A percentile compares a stretch with the other conserved stretches of the same genome.
Conservation (phyloP, 1,140 invertebrate genomes). For the Pemphigus obesinymphae region DNA sequence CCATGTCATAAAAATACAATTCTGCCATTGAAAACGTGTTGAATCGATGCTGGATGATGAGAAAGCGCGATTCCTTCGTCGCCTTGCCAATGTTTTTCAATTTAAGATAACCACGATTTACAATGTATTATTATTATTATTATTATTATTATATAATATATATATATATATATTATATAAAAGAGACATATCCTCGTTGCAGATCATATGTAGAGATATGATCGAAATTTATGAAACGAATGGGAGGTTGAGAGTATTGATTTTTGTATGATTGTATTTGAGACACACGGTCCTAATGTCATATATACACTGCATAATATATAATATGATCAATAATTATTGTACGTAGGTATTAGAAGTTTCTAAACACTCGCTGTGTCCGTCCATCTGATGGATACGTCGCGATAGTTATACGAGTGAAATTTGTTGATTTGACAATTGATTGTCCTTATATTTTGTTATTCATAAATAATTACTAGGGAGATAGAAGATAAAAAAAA, state of each 20-base stretch:
- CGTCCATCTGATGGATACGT: too few species aligned
- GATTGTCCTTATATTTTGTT: too few species aligned
- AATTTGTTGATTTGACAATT: too few species aligned
- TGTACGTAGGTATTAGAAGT: too few species aligned
- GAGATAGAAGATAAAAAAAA: too few species aligned
- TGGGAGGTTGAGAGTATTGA: not conserved
- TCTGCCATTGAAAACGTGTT: constrained; percentile 2
- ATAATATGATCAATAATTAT: too few species aligned
- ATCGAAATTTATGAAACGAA: constrained; percentile 10
- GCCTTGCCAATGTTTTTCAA: constrained; percentile 18
- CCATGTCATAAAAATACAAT: not conserved
- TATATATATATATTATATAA: too few species aligned
- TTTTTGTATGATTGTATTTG: not conserved
- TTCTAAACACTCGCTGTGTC: too few species aligned
- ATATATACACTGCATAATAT: too few species aligned
- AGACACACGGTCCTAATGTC: too few species aligned
- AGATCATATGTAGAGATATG: not conserved
- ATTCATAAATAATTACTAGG: too few species aligned
- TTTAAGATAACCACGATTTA: not conserved
- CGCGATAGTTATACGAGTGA: too few species aligned
- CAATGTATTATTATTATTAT: not conserved
- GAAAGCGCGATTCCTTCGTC: not conserved
- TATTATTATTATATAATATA: not conserved
- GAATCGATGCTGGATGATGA: not conserved
- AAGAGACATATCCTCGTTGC: not conserved